Base-by-base conservation (phyloP, 1,140 invertebrate genomes). In the Sipha flava region DNA sequence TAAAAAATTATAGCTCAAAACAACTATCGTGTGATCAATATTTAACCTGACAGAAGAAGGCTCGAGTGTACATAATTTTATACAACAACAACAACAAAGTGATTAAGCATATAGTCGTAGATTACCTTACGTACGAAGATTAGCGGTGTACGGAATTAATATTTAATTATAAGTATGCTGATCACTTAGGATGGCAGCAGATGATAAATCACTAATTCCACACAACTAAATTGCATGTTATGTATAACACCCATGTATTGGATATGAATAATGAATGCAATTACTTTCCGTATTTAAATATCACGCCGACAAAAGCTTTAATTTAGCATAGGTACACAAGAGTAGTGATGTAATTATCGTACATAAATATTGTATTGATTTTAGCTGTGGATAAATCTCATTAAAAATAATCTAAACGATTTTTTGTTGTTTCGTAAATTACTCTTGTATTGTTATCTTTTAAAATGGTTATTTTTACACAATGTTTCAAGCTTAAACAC, bases 241-340 rank as follows among this genome's bases (percentile, higher is more conserved):
- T 34, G 59, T 62, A 6, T 6, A 31, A 62, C 31, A 62, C 59
- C 16, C 10, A 34, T n/a, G n/a, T 40, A 64, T 64, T 10, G 34
- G 62, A 40, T 37, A 64, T 64, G 62, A 64, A 64, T 64, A 64
- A 64, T 40, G 34, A 64, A 64, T 64, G 62, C 34, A 64, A 64
- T 64, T 64, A 64, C 62, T 37, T 40, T 10, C 1, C 3, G 59
- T 31, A n/a, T 62, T 62, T 62, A 34, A 62, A 34, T 9, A 34
- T 34, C 31, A 62, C n/a, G 34, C 18, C 2, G 7, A 62, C 26
- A 57, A 57, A 26, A 57, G 26, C 23, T 57, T 18, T 57, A 57
- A 57, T 26, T 57, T 57, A n/a, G n/a, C n/a, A n/a, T n/a, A n/a
- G n/a, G n/a, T n/a, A n/a, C n/a, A n/a, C n/a, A n/a, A n/a, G n/a